Conservation (phyloP, 2,113 vertebrate species). For the Stictonetta naevosa region DNA sequence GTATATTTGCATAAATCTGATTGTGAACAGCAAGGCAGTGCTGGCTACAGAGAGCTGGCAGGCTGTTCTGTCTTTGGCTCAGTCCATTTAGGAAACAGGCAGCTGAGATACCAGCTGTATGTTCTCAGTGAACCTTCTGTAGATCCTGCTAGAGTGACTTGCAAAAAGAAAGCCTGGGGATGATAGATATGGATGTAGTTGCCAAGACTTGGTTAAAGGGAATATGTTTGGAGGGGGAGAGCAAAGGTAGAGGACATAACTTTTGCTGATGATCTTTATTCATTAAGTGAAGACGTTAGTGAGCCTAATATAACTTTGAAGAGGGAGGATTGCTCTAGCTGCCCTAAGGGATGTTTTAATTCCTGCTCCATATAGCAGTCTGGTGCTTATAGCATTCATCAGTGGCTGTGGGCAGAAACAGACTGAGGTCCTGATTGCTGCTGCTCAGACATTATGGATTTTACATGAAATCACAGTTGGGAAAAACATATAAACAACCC, state of each 20-base stretch:
- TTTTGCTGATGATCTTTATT: neutral
- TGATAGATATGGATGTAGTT: constrained; percentile 5
- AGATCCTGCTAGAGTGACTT: neutral
- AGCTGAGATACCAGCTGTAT: constrained; percentile 60
- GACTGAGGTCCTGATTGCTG: neutral
- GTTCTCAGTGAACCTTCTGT: constrained; percentile 33
- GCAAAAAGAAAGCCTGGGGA: constrained; percentile 29
- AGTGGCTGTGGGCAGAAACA: neutral
- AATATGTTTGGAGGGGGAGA: neutral
- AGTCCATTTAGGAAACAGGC: constrained; percentile 10
- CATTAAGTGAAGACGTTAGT: neutral
- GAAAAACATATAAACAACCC: neutral
- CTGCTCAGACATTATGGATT: neutral
- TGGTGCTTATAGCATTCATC: neutral
- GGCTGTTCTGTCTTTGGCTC: constrained; percentile 24
- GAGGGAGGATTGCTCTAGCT: neutral
- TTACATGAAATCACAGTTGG: neutral
- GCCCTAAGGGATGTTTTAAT: neutral
- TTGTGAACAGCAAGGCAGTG: neutral
- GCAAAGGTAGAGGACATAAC: neutral
- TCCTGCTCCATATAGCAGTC: neutral
- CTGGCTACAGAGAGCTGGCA: constrained; percentile 20
- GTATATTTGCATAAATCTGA: constrained; percentile 28
- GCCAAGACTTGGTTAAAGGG: neutral
- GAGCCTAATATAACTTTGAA: neutral